Evolutionary conservation across 2,888 invertebrate genomes (phyloP).

Genomic region (Chymomyza amoena): DNA sequence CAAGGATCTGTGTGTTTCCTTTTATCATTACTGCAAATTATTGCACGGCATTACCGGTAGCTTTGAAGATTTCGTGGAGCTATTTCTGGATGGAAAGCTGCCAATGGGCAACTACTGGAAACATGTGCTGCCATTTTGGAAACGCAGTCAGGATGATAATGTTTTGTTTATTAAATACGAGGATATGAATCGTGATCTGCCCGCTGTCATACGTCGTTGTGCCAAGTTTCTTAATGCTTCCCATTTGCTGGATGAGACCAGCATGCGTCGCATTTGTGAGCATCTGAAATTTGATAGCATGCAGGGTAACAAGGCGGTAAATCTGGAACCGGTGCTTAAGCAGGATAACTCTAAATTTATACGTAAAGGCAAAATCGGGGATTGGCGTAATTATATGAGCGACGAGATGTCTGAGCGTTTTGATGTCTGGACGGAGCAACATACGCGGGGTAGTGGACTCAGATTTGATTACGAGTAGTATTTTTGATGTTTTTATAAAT

Average conservation of each 20-base stretch:
- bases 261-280: conserved; percentile 84
- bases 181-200: conserved; percentile 88
- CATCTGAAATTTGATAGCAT: conserved; percentile 90
- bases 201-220: conserved; percentile 83
- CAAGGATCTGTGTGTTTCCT: conserved; percentile 93
- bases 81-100: conserved; percentile 84
- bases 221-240: conserved; percentile 81
- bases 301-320: conserved; percentile 89
- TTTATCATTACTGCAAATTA: conserved; percentile 88
- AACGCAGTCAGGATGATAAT: conserved; percentile 84
- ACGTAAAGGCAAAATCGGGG: conserved; percentile 88
- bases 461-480: conserved; percentile 80
- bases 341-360: conserved; percentile 83
- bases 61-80: conserved; percentile 87
- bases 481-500: background rate
- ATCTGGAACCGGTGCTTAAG: conserved; percentile 83
- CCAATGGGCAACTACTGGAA: conserved; percentile 84
- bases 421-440: conserved; percentile 84
- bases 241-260: conserved; percentile 83
- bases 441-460: conserved; percentile 83
- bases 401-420: conserved; percentile 85
- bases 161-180: conserved; percentile 89
- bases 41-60: conserved; percentile 83
- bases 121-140: conserved; percentile 86
- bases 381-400: conserved; percentile 87